These are phyloP conservation scores for Ammospiza caudacuta DNA, from an alignment of 2,113 vertebrate genomes.

Conservation along the genomic window DNA sequence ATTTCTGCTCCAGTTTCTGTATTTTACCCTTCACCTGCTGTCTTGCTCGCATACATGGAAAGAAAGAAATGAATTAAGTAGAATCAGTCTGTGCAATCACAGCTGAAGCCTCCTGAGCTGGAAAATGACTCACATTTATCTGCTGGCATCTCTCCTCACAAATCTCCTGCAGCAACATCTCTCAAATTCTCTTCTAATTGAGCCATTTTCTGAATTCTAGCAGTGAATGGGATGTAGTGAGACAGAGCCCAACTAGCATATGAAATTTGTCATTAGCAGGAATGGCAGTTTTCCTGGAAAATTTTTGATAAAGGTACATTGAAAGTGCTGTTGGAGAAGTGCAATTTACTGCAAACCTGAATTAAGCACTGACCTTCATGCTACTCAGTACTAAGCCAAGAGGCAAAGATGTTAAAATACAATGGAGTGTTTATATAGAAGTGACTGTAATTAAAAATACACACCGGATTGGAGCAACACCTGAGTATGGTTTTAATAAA, in stretches of 20 bases:
- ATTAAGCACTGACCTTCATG: not conserved
- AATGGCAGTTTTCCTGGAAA: not conserved
- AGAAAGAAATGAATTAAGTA: slow-evolving; percentile 47
- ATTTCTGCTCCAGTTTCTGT: slow-evolving; percentile 35
- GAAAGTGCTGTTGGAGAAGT: slow-evolving; percentile 1
- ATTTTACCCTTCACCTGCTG: slow-evolving; percentile 50
- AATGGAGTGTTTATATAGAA: not conserved
- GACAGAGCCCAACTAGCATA: not conserved
- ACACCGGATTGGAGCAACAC: not conserved
- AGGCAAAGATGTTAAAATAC: not conserved
- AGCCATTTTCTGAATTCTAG: slow-evolving; percentile 48
- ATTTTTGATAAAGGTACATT: not conserved
- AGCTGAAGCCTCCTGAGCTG: slow-evolving; percentile 26
- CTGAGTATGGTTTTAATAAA: not conserved
- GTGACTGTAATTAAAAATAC: slow-evolving; percentile 3
- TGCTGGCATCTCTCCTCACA: slow-evolving; percentile 32
- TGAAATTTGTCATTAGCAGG: not conserved
- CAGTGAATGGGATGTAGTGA: not conserved
- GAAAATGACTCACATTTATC: slow-evolving; percentile 40
- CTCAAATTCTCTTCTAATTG: slow-evolving; percentile 25
- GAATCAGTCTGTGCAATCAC: slow-evolving; percentile 34
- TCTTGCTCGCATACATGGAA: not conserved
- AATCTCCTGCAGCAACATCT: slow-evolving; percentile 16
- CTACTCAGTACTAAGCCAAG: not conserved
- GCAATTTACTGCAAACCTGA: not conserved